Evolutionary conservation across 2,113 vertebrate genomes (phyloP), one percentile per base, ranked within the genome.

Genomic region (Lagenorhynchus albirostris): DNA sequence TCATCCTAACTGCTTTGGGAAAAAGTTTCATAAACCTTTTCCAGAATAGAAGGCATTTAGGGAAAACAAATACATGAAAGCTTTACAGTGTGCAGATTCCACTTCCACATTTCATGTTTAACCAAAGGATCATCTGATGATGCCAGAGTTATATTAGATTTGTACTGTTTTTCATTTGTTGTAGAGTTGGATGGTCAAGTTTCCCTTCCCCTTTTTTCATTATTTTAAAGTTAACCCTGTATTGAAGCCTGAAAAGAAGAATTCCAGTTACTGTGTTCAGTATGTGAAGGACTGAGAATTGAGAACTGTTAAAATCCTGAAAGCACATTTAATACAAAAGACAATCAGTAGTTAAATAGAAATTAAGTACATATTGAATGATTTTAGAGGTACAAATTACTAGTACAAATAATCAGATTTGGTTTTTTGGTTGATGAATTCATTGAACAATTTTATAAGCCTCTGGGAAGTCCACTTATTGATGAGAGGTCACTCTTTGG

Each of bases 11-110:
- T 90, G 29, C 92, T 95, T 70, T 89, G 77, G 65, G 70, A 92
- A 95, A 92, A 67, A 76, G 55, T 26, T 77, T 79, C 14, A n/a
- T 73, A 83, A 93, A 38, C 5, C 4, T 88, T 90, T 93, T 74
- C 21, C 29, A 95, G 87, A 96, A 36, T 36, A 82, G 25, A n/a
- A 89, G 26, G 6, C 44, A 88, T 95, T 96, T 84, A 80, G 89
- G 31, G 44, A 70, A 73, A 95, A 83, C 38, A 81, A 93, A 67
- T 80, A 71, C 41, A 25, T n/a, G 44, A 47, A 94, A 20, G 38
- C 38, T 94, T 95, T 95, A 55, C 7, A 89, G 6, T 62, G 1
- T 93, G 5, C 44, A 82, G 15, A 77, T 50, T 93, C 33, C 41
- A 87, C 38, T 76, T 60, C 29, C 38, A 88, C 0, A 82, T 94